Base-by-base conservation (phyloP, 2,888 invertebrate species). In the Tanaodytes sp. region DNA sequence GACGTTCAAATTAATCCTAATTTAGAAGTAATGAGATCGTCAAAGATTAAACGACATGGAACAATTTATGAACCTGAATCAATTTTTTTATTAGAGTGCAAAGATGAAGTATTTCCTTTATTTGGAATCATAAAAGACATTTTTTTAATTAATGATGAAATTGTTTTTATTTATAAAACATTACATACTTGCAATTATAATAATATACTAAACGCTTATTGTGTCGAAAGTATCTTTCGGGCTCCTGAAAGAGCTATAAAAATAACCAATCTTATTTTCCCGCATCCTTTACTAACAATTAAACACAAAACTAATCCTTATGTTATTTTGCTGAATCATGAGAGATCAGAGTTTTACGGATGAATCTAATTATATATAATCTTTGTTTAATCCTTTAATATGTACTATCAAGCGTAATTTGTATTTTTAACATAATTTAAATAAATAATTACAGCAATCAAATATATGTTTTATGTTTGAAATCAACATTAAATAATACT, bases 11-110 rank as follows among this genome's bases (percentile, higher is more conserved):
- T 23, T 27, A 40, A 52, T 40, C 30, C 27, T 16, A 30, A 52
- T n/a, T 15, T 18, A 18, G 40, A 52, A 40, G 12, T 52, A 40
- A 52, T 52, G 11, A 40, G 52, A 15, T 52, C 52, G 16, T 30
- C 52, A n/a, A 27, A 52, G 30, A 36, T 40, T 12, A 33, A 49
- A 12, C 52, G 40, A 30, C 23, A 15, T 30, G 71, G 67, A 31
- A 71, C 61, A 12, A 20, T 16, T n/a, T 64, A 51, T 42, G n/a
- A 36, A 42, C 39, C 31, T 23, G 42, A 63, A n/a, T 45, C 19
- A 8, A 46, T 71, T 12, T 45, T 73, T 43, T 33, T 73, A 9
- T 16, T 69, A 23, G 36, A 59, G 12, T 62, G 65, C 37, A 40
- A 36, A 2, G 36, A 49, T 1, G 49, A 49, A 11, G 19, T 23